Percentiles rank a stretch among this genome's conserved stretches.
phyloP scores from a whole-genome alignment of 2,797 vertebrate species.

The Cossypha heuglini region DNA sequence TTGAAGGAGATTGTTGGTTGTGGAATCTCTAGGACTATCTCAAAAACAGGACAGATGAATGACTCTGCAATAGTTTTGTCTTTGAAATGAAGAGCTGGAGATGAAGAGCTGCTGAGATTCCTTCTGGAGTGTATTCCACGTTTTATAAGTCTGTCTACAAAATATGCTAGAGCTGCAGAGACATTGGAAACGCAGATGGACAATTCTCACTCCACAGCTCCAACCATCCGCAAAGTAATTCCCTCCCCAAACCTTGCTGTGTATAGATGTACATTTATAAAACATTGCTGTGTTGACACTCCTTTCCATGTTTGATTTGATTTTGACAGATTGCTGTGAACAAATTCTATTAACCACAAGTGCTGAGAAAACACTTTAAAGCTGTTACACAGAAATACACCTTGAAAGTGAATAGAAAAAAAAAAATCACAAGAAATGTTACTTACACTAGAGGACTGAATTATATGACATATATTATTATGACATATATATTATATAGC shows the following conservation, averaged over 20 bases:
- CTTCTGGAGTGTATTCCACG: not conserved
- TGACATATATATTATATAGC: not conserved
- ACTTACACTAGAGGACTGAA: not conserved
- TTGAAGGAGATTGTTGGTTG: not conserved
- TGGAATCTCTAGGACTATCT: not conserved
- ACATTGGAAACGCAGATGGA: not conserved
- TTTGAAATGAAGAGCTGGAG: not conserved
- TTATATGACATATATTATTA: not conserved
- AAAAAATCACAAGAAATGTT: conserved; percentile 4
- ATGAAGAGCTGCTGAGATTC: not conserved
- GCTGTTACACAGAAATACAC: not conserved
- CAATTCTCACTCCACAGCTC: not conserved
- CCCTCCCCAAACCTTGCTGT: not conserved
- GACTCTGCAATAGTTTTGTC: not conserved
- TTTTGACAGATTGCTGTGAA: conserved; percentile 53
- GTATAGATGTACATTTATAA: not conserved
- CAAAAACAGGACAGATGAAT: not conserved
- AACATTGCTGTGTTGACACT: conserved; percentile 11
- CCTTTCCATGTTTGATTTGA: conserved; percentile 33
- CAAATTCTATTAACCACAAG: conserved; percentile 39
- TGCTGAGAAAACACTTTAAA: conserved; percentile 55
- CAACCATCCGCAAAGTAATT: not conserved
- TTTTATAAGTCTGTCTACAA: not conserved
- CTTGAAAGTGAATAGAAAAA: conserved; percentile 30
- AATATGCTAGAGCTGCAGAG: not conserved